Base-by-base conservation (phyloP, 2,888 invertebrate species). In the Drosophila macrospina region DNA sequence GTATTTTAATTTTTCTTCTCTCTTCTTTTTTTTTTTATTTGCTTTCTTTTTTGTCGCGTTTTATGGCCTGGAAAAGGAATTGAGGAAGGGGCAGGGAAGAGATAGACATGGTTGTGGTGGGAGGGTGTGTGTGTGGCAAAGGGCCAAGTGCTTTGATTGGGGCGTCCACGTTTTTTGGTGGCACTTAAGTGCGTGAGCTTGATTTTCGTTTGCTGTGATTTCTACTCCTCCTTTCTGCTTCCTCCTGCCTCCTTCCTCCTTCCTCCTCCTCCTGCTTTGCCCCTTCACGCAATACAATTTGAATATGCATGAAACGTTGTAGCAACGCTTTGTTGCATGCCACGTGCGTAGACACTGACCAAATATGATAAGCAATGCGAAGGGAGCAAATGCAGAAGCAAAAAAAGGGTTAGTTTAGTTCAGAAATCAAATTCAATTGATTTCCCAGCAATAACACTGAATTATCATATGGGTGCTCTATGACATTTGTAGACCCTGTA, bases 1-100 rank as follows among this genome's bases (percentile, higher is more conserved):
- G 84, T 83, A 83, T 85, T 83, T 83, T 83, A 79, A 78, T 83
- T 82, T 82, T 82, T 82, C 82, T 79, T 72, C 74, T 76, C 66
- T 55, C 66, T 61, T 57, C 36, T 24, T 8, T 8, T 16, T 64
- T 47, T 37, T 32, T 39, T n/a, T 61, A 47, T 69, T 69, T 71
- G 32, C 11, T 32, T 62, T 56, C 34, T 20, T n/a, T 8, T 24
- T 66, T 78, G 84, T 80, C 84, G 83, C 80, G 67, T 75, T 84
- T 81, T 81, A 81, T 84, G 81, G 81, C 73, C 67, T 75, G 75
- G 63, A 81, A 80, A 76, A 52, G 51, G 61, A 16, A 15, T 55
- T 41, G 45, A 52, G 51, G 61, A 16, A 15, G 52, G 44, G 45
- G 28, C 1, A 6, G 6, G 28, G 5, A 11, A 5, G 11, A 32